These are phyloP conservation scores for Kradibia gibbosae DNA, from an alignment of 1,140 invertebrate genomes.

Conservation along the genomic window DNA sequence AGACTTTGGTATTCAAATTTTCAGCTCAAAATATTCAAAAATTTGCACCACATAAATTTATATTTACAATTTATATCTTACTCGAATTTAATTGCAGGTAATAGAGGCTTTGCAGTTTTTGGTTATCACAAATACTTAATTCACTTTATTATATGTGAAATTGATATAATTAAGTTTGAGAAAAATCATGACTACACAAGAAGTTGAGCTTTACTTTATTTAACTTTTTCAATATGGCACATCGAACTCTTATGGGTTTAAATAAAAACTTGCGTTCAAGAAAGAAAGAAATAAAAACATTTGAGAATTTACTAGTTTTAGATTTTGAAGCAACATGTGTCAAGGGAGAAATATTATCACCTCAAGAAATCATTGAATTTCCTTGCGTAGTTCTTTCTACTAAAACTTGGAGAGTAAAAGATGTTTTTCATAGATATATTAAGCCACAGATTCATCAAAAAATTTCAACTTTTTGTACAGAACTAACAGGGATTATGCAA, in stretches of 20 bases:
- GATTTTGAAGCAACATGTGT: conserved; percentile 80
- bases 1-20: no score
- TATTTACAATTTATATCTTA: no score
- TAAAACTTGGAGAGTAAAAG: conserved; percentile 72
- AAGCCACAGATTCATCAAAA: conserved; percentile 72
- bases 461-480: conserved; percentile 76
- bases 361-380: conserved; percentile 81
- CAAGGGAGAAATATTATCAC: conserved; percentile 51
- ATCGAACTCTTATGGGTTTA: conserved; percentile 53
- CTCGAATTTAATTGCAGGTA: no score
- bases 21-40: no score
- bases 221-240: conserved; percentile 58
- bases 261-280: conserved; percentile 25
- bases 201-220: no score
- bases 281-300: conserved; percentile 52
- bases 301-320: conserved; percentile 75
- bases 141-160: no score
- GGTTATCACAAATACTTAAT: no score
- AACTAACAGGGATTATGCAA: conserved; percentile 73
- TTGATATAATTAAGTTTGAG: no score
- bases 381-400: conserved; percentile 77
- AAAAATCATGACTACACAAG: no score
- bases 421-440: conserved; percentile 77
- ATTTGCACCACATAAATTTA: no score
- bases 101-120: no score